Evolutionary conservation across 2,888 invertebrate genomes (phyloP).

Genomic region (Diaperis boleti): DNA sequence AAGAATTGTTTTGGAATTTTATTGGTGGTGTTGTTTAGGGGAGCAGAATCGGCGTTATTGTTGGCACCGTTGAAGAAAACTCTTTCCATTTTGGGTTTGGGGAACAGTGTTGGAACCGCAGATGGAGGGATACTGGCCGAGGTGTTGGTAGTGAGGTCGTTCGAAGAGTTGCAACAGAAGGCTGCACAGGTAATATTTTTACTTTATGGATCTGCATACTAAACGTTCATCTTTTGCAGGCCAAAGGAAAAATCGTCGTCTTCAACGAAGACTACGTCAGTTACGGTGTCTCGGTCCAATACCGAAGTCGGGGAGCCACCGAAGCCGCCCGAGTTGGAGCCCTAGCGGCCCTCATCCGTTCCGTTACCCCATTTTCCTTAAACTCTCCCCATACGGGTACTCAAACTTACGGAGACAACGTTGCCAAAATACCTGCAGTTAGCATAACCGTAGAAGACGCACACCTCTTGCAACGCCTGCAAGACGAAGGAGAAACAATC

Average conservation of each 20-base stretch:
- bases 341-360: constrained; percentile 79
- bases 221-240: constrained; percentile 59
- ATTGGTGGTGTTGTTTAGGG: constrained; percentile 66
- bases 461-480: constrained; percentile 73
- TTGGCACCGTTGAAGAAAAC: constrained; percentile 74
- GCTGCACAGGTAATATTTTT: constrained; percentile 17
- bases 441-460: constrained; percentile 86
- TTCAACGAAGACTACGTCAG: constrained; percentile 76
- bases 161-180: constrained; percentile 63
- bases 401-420: constrained; percentile 72
- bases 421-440: constrained; percentile 78
- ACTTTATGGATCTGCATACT: not conserved
- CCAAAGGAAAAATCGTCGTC: constrained; percentile 81
- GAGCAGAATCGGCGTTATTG: constrained; percentile 76
- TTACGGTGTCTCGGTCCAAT: constrained; percentile 77
- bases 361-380: constrained; percentile 82
- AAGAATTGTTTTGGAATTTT: not conserved
- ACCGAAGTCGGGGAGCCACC: constrained; percentile 75
- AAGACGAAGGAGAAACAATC: constrained; percentile 63
- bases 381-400: constrained; percentile 83
- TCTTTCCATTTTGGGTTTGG: constrained; percentile 77
- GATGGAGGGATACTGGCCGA: constrained; percentile 79
- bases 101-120: constrained; percentile 78
- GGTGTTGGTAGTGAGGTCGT: constrained; percentile 77
- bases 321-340: constrained; percentile 81